Percentiles rank a stretch among this genome's conserved stretches.
Conservation (phyloP, 2,797 vertebrate genomes). For the Sebastolobus alascanus region DNA sequence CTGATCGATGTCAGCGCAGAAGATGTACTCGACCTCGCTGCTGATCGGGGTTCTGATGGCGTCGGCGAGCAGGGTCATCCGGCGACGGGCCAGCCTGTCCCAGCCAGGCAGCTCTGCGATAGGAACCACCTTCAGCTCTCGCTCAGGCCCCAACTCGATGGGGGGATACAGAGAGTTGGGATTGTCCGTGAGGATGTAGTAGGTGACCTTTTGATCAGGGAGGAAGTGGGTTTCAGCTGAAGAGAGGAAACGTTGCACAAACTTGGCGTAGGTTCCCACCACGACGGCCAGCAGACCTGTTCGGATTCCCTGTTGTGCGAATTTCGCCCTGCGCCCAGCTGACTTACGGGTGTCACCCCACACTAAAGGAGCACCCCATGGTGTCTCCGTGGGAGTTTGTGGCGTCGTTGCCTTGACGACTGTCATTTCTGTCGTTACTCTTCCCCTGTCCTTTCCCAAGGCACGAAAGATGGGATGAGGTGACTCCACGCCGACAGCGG, state of each 20-base stretch:
- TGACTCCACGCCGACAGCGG: constrained; percentile 13
- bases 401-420: constrained; percentile 8
- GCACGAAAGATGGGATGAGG: constrained; percentile 36
- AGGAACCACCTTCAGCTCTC: constrained; percentile 76
- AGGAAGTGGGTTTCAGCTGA: constrained; percentile 87
- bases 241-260: constrained; percentile 78
- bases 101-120: constrained; percentile 78
- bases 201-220: constrained; percentile 81
- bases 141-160: constrained; percentile 69
- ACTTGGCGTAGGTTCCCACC: constrained; percentile 81
- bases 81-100: constrained; percentile 70
- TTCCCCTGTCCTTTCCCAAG: constrained; percentile 13
- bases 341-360: constrained; percentile 79
- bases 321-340: constrained; percentile 55
- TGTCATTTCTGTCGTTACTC: constrained; percentile 6
- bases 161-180: constrained; percentile 71
- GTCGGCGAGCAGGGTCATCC: constrained; percentile 76
- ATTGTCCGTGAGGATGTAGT: constrained; percentile 87
- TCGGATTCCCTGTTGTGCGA: constrained; percentile 49
- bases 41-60: constrained; percentile 69
- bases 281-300: constrained; percentile 75
- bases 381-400: constrained; percentile 60
- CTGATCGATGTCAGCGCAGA: constrained; percentile 83
- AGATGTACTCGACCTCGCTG: constrained; percentile 81
- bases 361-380: constrained; percentile 83